Conservation (phyloP, 2,113 vertebrate species). For the Ceyx cyanopectus region DNA sequence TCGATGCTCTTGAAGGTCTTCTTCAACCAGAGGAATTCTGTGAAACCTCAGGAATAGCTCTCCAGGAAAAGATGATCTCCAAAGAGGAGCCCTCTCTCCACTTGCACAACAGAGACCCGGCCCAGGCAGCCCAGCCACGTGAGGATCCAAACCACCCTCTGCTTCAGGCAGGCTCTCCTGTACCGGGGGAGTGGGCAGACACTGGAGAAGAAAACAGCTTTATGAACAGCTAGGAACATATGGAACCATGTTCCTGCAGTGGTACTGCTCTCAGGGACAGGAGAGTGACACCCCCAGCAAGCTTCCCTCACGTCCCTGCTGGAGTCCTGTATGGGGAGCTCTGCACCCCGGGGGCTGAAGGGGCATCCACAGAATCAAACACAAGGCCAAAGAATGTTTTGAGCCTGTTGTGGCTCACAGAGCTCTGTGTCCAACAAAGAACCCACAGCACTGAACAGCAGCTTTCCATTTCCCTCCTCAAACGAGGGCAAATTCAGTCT, state of each 20-base stretch:
- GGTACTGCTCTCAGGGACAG: background rate
- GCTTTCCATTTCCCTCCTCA: background rate
- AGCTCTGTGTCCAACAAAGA: background rate
- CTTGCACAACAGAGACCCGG: fast-evolving
- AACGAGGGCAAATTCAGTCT: background rate
- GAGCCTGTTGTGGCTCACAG: background rate
- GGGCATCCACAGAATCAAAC: background rate
- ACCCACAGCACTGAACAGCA: background rate
- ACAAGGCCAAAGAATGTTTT: background rate
- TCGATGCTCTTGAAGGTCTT: too few species aligned
- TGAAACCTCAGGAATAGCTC: fast-evolving
- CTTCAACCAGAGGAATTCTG: too few species aligned
- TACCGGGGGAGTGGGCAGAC: slow-evolving; percentile 20
- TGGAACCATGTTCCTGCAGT: background rate
- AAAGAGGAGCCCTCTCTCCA: background rate
- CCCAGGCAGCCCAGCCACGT: fast-evolving
- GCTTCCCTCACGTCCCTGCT: background rate
- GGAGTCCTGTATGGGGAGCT: background rate
- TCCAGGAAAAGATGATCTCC: background rate
- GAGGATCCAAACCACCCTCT: background rate
- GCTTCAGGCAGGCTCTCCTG: background rate
- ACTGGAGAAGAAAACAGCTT: background rate
- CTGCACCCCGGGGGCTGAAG: background rate
- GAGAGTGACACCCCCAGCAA: background rate
- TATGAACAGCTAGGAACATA: slow-evolving; percentile 1